phyloP scores from a whole-genome alignment of 2,797 vertebrate species.

The Clangula hyemalis region DNA sequence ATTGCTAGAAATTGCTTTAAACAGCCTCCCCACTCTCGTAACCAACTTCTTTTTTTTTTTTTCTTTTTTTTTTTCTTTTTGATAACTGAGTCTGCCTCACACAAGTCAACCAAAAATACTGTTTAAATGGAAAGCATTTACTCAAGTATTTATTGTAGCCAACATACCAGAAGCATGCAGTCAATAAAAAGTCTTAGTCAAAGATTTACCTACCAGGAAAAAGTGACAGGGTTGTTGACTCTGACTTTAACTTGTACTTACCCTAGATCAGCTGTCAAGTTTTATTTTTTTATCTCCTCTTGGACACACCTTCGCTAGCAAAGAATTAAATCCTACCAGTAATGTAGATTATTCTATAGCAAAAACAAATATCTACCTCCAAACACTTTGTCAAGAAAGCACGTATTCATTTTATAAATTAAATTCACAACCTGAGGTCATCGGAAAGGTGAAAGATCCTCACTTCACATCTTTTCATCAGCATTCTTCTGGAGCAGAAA shows the following conservation, averaged over 20 bases:
- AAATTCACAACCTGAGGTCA: background rate
- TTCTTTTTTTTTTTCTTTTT: background rate
- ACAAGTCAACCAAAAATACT: background rate
- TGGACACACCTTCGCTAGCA: constrained; percentile 80
- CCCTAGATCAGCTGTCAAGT: constrained; percentile 89
- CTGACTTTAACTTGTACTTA: constrained; percentile 90
- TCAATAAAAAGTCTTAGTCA: constrained; percentile 71
- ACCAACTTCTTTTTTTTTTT: background rate
- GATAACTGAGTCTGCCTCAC: constrained; percentile 45
- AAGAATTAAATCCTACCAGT: constrained; percentile 79
- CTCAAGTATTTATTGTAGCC: constrained; percentile 29
- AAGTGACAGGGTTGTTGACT: constrained; percentile 82
- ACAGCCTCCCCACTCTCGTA: background rate
- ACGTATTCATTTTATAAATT: constrained; percentile 29
- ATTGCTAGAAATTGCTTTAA: constrained; percentile 45
- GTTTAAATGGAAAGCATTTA: constrained; percentile 50
- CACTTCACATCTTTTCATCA: background rate
- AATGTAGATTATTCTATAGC: constrained; percentile 65
- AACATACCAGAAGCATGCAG: constrained; percentile 77
- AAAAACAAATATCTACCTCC: constrained; percentile 37
- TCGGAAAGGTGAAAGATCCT: background rate
- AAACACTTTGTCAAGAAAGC: constrained; percentile 40
- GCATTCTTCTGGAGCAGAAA: constrained; percentile 3
- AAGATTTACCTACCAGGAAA: constrained; percentile 86
- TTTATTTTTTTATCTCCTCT: constrained; percentile 82